Percentiles rank a stretch among this genome's conserved stretches.
These are phyloP conservation scores for Heterotis niloticus DNA, from an alignment of 2,113 vertebrate genomes.

Conservation along the genomic window DNA sequence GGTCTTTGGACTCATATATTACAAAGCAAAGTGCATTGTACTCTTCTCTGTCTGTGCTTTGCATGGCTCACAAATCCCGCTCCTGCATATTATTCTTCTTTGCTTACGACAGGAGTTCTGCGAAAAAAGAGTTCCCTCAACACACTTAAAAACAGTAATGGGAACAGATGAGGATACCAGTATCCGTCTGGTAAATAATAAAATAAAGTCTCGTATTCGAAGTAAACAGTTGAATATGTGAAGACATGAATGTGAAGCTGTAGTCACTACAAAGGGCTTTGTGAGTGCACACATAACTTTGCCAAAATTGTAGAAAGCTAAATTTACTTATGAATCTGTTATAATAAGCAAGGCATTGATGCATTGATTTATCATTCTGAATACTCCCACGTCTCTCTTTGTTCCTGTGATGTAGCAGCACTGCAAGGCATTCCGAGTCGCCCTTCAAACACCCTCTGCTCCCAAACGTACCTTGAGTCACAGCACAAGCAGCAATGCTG, in stretches of 20 bases:
- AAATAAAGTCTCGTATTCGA: conserved; percentile 7
- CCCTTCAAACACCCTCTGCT: conserved; percentile 3
- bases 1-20: not conserved
- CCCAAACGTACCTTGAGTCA: not conserved
- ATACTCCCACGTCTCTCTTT: not conserved
- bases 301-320: not conserved
- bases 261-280: too few relatives aligned
- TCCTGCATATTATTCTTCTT: not conserved
- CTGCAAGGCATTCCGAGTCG: not conserved
- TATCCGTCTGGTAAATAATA: conserved; percentile 15
- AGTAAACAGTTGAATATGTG: conserved; percentile 1
- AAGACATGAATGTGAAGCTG: too few relatives aligned
- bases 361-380: conserved; percentile 10
- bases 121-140: not conserved
- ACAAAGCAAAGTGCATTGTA: not conserved
- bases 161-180: not conserved
- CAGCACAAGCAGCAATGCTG: not conserved
- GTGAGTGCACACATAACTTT: too few relatives aligned
- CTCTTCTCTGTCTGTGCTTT: not conserved
- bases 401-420: not conserved
- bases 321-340: conserved; percentile 18
- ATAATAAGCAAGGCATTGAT: conserved; percentile 17
- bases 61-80: not conserved
- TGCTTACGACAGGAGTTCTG: not conserved
- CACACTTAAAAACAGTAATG: not conserved